Evolutionary conservation across 92 coral and sea anemone species (phyloP), one percentile per base, ranked within the genome.

Genomic region (Phenganax subtilis): DNA sequence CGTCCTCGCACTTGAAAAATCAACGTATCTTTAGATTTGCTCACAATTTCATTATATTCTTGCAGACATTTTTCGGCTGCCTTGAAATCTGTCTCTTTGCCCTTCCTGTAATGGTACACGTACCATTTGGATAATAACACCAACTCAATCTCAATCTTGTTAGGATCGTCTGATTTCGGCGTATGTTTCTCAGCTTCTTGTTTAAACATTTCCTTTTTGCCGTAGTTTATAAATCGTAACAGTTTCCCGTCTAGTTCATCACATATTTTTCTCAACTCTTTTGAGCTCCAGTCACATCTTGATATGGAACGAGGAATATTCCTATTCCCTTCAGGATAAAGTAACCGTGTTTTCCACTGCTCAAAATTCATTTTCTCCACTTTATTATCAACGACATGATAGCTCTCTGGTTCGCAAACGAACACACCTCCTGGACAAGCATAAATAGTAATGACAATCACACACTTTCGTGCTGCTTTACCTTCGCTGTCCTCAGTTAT

Each of bases 381-480:
- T 74, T 75, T 27, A 27, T 65, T 74, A 59, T 84, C 81, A 29
- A 83, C 81, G 55, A 55, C 57, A 52, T 83, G 86, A 60, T 83
- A 83, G 52, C 86, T 83, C 12, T 83, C 81, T 1, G 86, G 86
- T n/a, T 30, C 6, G 0, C 11, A 44, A 10, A 59, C 57, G 66
- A 84, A 84, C 8, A 84, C 86, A 16, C 86, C 86, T 37, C 86
- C 86, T 20, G 17, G 71, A 9, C 82, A 84, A 84, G 63, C 55
- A 52, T n/a, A 47, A 28, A 84, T 44, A 17, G 54, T 61, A 60
- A 84, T 62, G 44, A 84, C 82, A 12, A 84, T 64, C 0, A 84
- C 82, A 59, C 51, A 75, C 20, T 4, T 37, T 72, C 12, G 15
- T 12, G 51, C 25, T 37, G 47, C 71, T 7, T 9, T 16, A 14